Percentiles rank a stretch among this genome's conserved stretches.
Evolutionary conservation across 1,140 invertebrate species (phyloP).

Genomic region (Trachymyrmex cornetzi): DNA sequence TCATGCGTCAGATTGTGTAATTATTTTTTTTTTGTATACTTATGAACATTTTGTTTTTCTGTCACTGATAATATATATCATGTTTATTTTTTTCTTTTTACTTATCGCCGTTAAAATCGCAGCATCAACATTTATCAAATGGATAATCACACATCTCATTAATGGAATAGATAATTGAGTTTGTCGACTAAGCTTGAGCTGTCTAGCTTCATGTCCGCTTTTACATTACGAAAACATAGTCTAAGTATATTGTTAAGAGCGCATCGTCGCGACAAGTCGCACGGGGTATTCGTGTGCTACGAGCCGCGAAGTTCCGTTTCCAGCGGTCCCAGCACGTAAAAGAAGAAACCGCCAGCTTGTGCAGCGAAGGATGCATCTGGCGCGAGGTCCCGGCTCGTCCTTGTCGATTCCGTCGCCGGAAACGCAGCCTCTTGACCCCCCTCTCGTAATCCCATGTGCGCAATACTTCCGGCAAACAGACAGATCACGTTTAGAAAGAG

Average conservation of each 20-base stretch:
- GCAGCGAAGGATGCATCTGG: slow-evolving; percentile 86
- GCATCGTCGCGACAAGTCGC: slow-evolving; percentile 75
- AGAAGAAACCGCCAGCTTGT: slow-evolving; percentile 81
- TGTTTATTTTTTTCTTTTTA: background rate
- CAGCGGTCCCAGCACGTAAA: slow-evolving; percentile 58
- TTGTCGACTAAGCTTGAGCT: slow-evolving; percentile 8
- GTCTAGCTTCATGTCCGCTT: slow-evolving; percentile 65
- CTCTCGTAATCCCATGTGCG: slow-evolving; percentile 61
- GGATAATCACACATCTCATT: slow-evolving; percentile 12
- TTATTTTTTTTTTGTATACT: background rate
- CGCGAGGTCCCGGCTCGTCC: slow-evolving; percentile 85
- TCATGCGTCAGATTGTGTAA: background rate
- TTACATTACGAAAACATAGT: slow-evolving; percentile 70
- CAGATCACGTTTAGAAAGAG: slow-evolving; percentile 47
- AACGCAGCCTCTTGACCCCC: slow-evolving; percentile 77
- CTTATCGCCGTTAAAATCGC: background rate
- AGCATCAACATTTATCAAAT: background rate
- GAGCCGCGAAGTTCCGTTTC: slow-evolving; percentile 77
- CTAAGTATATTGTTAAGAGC: slow-evolving; percentile 69
- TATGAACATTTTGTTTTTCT: background rate
- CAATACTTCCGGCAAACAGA: slow-evolving; percentile 69
- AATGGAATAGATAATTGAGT: slow-evolving; percentile 38
- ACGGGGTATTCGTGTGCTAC: slow-evolving; percentile 69
- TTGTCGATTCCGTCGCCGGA: slow-evolving; percentile 83
- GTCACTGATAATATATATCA: background rate